phyloP scores from a whole-genome alignment of 2,113 vertebrate genomes.

The Alces alces region DNA sequence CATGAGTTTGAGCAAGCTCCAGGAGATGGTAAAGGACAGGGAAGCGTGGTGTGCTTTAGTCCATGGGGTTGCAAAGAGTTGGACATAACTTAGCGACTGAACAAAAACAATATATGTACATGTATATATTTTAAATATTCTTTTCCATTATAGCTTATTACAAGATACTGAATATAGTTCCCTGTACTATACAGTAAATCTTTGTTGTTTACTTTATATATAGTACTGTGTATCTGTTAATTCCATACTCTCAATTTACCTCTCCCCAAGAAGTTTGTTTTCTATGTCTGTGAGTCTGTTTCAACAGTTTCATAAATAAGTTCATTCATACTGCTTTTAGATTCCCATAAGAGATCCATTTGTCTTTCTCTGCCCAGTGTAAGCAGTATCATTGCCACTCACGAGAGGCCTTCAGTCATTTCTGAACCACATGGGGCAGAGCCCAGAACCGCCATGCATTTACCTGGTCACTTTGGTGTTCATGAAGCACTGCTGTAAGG shows the following conservation, averaged over 20 bases:
- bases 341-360: neutral
- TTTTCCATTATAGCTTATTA: neutral
- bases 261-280: neutral
- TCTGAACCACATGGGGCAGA: too few relatives aligned
- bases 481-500: slow-evolving; percentile 95
- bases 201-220: neutral
- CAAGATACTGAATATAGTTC: neutral
- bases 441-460: neutral
- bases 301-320: neutral
- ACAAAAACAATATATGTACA: neutral
- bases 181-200: neutral
- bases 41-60: neutral
- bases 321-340: neutral
- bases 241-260: neutral
- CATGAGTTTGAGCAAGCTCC: neutral
- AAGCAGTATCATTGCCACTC: neutral
- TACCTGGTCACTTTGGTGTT: slow-evolving; percentile 94
- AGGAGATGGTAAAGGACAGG: neutral
- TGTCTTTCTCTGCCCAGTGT: neutral
- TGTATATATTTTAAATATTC: neutral
- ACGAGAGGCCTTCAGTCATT: accelerated
- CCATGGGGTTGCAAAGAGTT: neutral
- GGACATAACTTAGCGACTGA: neutral
- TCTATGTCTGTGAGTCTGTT: neutral
- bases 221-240: neutral